phyloP scores from a whole-genome alignment of 2,113 vertebrate species.

The Mustelus asterias region DNA sequence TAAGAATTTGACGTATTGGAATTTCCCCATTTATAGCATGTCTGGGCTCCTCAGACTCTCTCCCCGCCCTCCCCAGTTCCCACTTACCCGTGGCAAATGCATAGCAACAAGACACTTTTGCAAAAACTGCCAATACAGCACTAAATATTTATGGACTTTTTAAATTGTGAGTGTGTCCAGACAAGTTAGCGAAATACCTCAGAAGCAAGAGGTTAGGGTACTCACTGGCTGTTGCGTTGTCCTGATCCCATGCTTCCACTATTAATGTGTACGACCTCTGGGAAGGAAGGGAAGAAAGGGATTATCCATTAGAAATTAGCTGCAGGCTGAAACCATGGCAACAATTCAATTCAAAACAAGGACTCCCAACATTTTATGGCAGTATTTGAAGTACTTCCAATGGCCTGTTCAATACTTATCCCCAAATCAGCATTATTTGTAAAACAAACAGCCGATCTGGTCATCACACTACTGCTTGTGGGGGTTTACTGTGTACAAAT shows the following conservation, averaged over 20 bases:
- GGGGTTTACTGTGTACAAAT: not conserved
- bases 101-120: not conserved
- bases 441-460: not conserved
- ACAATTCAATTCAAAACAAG: not conserved
- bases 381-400: not conserved
- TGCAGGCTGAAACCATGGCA: not conserved
- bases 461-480: not conserved
- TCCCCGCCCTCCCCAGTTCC: not conserved
- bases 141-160: not conserved
- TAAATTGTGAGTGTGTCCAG: not conserved
- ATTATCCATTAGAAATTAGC: not conserved
- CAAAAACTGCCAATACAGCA: not conserved
- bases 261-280: constrained; percentile 85
- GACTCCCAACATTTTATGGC: not conserved
- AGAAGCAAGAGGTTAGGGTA: constrained; percentile 35
- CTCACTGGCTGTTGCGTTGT: constrained; percentile 84
- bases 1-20: not conserved
- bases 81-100: not conserved
- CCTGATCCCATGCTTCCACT: constrained; percentile 87
- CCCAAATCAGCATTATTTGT: not conserved
- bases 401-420: not conserved
- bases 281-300: constrained; percentile 44
- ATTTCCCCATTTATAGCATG: not conserved
- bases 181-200: not conserved
- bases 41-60: not conserved